phyloP scores from a whole-genome alignment of 2,797 vertebrate species.

The Orientallactaga sibirica region DNA sequence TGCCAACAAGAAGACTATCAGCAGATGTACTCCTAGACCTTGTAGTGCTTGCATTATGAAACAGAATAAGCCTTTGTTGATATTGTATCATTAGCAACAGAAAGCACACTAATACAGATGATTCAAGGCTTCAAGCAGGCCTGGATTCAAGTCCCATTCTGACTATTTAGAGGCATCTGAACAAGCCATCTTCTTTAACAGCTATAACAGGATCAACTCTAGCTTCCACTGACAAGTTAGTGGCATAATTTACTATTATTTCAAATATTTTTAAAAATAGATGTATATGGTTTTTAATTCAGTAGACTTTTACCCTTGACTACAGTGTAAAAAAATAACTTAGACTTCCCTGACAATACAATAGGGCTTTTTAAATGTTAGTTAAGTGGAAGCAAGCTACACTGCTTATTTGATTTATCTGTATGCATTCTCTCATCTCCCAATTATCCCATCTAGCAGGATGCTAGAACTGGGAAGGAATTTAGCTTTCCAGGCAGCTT shows the following conservation, averaged over 20 bases:
- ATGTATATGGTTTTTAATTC: no score
- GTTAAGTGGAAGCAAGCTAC: background rate
- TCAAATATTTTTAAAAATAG: background rate
- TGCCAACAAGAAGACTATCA: background rate
- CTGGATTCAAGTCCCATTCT: background rate
- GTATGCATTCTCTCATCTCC: background rate
- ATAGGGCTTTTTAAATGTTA: background rate
- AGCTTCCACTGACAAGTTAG: background rate
- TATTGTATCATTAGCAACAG: background rate
- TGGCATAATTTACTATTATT: background rate
- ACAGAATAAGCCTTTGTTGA: background rate
- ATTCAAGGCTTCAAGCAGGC: background rate
- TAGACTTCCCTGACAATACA: conserved; percentile 3
- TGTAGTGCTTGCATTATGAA: background rate
- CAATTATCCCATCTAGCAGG: background rate
- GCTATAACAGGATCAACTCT: background rate
- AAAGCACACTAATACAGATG: background rate
- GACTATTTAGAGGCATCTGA: background rate
- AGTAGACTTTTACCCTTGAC: background rate
- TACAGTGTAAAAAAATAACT: conserved; percentile 7
- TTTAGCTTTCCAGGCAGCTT: background rate
- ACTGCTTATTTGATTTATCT: background rate
- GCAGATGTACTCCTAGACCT: background rate
- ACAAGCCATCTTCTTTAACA: background rate
- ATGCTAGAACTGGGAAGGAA: conserved; percentile 3